A percentile compares a stretch with the other conserved stretches of the same genome.
Evolutionary conservation across 2,797 vertebrate genomes (phyloP).

Genomic region (Hoplostethus mediterraneus): DNA sequence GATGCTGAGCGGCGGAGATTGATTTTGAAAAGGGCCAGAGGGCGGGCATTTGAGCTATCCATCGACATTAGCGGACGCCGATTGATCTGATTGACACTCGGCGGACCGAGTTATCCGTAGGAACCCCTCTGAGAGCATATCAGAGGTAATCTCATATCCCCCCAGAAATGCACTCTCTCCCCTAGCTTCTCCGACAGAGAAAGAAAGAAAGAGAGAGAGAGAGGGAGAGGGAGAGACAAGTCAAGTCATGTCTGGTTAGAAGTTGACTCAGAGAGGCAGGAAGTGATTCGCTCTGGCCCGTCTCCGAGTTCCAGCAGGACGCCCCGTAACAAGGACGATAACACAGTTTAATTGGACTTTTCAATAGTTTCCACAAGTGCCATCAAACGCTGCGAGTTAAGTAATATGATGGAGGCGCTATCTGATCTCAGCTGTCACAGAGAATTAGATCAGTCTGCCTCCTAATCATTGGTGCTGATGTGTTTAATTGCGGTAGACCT

Average conservation of each 20-base stretch:
- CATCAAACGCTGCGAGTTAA: conserved; percentile 27
- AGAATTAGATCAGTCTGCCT: conserved; percentile 32
- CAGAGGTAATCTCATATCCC: conserved; percentile 48
- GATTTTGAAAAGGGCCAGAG: conserved; percentile 57
- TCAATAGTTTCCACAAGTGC: conserved; percentile 35
- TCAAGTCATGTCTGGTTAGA: conserved; percentile 32
- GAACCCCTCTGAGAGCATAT: conserved; percentile 41
- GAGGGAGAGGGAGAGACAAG: conserved; percentile 27
- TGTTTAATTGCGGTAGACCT: conserved; percentile 17
- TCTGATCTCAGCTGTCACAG: conserved; percentile 41
- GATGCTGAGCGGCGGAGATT: conserved; percentile 39
- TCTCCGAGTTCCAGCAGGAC: conserved; percentile 32
- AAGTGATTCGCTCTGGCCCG: conserved; percentile 18
- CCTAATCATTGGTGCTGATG: not conserved
- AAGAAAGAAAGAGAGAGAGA: not conserved
- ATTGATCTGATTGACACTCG: conserved; percentile 56
- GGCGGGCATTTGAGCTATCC: conserved; percentile 28
- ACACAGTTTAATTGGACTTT: conserved; percentile 52
- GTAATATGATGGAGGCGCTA: conserved; percentile 37
- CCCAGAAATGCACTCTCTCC: not conserved
- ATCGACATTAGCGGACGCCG: conserved; percentile 34
- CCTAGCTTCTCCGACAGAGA: not conserved
- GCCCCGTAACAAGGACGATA: conserved; percentile 45
- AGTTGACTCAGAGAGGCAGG: not conserved
- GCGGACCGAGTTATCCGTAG: conserved; percentile 10